Percentiles rank a stretch among this genome's conserved stretches.
These are phyloP conservation scores for Cydia pomonella DNA, from an alignment of 1,140 invertebrate species.

Conservation along the genomic window DNA sequence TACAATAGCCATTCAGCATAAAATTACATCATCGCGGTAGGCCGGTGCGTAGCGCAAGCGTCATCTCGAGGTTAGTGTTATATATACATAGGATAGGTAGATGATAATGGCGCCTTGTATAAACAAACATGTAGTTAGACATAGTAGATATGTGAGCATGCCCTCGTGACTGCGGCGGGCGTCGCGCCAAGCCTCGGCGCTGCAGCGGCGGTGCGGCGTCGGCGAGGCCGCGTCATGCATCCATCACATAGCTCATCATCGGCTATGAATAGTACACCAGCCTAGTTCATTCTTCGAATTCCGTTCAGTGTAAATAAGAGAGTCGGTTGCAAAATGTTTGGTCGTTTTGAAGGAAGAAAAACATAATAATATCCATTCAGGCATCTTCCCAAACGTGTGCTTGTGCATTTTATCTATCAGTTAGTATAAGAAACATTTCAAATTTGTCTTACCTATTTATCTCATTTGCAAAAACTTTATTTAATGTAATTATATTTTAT, in stretches of 20 bases:
- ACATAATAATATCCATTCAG: neutral
- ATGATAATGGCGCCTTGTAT: constrained; percentile 55
- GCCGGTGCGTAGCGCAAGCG: constrained; percentile 47
- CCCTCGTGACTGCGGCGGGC: constrained; percentile 67
- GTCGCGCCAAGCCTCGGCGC: constrained; percentile 61
- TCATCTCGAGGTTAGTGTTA: constrained; percentile 49
- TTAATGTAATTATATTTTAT: too few relatives aligned
- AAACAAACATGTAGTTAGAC: constrained; percentile 53
- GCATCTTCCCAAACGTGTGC: neutral
- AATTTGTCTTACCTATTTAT: too few relatives aligned
- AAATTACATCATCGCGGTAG: constrained; percentile 59
- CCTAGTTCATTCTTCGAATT: constrained; percentile 72
- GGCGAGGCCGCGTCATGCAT: constrained; percentile 73
- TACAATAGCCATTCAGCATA: constrained; percentile 45
- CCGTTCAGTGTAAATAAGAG: constrained; percentile 65
- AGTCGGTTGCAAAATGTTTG: constrained; percentile 40
- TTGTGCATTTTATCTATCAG: too few relatives aligned
- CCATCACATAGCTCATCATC: constrained; percentile 72
- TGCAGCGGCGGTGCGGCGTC: constrained; percentile 46
- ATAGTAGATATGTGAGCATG: constrained; percentile 43
- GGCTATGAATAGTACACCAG: constrained; percentile 67
- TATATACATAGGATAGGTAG: constrained; percentile 46
- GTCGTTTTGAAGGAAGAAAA: constrained; percentile 29
- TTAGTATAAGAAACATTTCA: too few relatives aligned
- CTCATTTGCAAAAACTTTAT: too few relatives aligned